A percentile compares a stretch with the other conserved stretches of the same genome.
phyloP scores from a whole-genome alignment of 2,888 invertebrate species.

The Cepaea hortensis region DNA sequence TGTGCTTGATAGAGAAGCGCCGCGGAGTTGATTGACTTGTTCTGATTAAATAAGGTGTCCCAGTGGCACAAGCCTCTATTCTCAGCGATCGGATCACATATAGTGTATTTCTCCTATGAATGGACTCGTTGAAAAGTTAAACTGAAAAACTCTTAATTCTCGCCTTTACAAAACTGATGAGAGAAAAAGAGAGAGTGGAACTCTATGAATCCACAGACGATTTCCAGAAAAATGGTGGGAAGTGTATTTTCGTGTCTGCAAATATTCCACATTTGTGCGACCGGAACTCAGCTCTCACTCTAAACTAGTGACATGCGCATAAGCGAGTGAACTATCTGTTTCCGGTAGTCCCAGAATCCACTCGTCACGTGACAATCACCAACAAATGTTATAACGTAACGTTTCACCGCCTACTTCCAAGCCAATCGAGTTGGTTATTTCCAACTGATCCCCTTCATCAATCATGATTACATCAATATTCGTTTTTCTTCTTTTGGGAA shows the following conservation, averaged over 20 bases:
- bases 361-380: conserved; percentile 8
- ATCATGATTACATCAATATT: too few relatives aligned
- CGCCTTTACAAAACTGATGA: conserved; percentile 20
- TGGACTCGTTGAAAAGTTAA: conserved; percentile 31
- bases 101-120: neutral
- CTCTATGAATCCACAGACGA: neutral
- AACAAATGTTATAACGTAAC: neutral
- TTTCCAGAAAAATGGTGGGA: conserved; percentile 21
- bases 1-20: neutral
- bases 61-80: neutral
- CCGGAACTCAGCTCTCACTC: conserved; percentile 33
- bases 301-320: conserved; percentile 38
- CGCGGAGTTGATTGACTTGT: conserved; percentile 23
- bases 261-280: conserved; percentile 30
- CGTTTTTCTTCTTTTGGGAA: too few relatives aligned
- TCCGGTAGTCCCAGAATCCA: conserved; percentile 25
- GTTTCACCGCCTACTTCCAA: neutral
- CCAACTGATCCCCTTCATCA: neutral
- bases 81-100: neutral
- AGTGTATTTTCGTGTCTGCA: conserved; percentile 44
- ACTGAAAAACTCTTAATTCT: conserved; percentile 17
- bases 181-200: neutral
- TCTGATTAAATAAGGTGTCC: conserved; percentile 14
- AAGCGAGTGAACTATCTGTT: conserved; percentile 20
- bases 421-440: neutral